These are phyloP conservation scores for Polymixis flavicincta DNA, from an alignment of 2,888 invertebrate genomes.

Conservation along the genomic window DNA sequence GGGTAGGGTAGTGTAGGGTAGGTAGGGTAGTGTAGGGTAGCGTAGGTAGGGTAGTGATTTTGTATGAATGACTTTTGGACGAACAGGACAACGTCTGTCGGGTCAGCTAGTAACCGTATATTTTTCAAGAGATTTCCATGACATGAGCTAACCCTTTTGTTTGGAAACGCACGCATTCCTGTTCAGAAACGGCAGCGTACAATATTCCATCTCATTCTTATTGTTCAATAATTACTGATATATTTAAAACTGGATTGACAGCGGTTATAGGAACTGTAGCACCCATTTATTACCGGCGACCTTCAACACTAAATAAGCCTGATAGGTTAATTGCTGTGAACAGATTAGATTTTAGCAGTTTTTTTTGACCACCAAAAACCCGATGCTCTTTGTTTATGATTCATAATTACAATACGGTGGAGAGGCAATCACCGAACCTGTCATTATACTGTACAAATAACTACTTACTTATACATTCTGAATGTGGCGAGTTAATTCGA, in stretches of 20 bases:
- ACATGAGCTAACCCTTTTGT: slow-evolving; percentile 81
- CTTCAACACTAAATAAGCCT: slow-evolving; percentile 86
- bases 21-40: too few species aligned
- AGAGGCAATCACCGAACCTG: slow-evolving; percentile 87
- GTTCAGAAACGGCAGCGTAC: slow-evolving; percentile 68
- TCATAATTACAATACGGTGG: slow-evolving; percentile 87
- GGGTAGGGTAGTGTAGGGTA: too few species aligned
- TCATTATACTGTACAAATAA: slow-evolving; percentile 89
- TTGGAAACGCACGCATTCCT: slow-evolving; percentile 73
- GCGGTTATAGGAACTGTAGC: slow-evolving; percentile 76
- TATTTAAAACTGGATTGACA: slow-evolving; percentile 74
- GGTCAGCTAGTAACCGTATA: slow-evolving; percentile 82
- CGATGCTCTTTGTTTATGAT: slow-evolving; percentile 87
- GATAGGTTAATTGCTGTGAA: slow-evolving; percentile 89
- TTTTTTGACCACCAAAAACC: slow-evolving; percentile 77
- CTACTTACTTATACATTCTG: slow-evolving; percentile 84
- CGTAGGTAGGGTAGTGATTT: too few species aligned
- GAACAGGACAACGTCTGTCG: too few species aligned
- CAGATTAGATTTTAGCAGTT: slow-evolving; percentile 88
- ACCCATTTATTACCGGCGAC: slow-evolving; percentile 82
- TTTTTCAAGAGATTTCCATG: slow-evolving; percentile 79
- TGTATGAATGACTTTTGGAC: too few species aligned
- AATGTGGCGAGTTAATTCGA: slow-evolving; percentile 80
- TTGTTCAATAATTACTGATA: slow-evolving; percentile 65
- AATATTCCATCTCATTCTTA: slow-evolving; percentile 68